Evolutionary conservation across 2,888 invertebrate genomes (phyloP), one percentile per base, ranked within the genome.

Genomic region (Andricus curvator): DNA sequence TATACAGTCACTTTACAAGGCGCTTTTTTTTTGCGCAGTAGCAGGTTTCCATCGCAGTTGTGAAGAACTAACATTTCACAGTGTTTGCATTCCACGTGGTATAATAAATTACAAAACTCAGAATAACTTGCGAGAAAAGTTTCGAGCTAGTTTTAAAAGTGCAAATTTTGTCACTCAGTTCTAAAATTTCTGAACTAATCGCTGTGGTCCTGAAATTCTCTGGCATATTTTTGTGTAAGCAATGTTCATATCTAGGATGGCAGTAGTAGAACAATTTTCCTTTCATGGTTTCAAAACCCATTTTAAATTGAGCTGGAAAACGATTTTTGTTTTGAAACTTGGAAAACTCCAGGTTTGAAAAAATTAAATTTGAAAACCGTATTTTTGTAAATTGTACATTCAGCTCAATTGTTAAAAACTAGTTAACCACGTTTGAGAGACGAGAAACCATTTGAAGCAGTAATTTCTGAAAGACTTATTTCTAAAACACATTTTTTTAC

Each of bases 1-100:
- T 91, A 91, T 91, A 92, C 92, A 92, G 89, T 92, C 90, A 92
- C 90, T 92, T 92, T 92, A 92, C 92, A 92, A 90, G 87, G 90
- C 90, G 90, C 88, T 89, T 82, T 80, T 82, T 80, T 80, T 77
- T 81, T 82, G 80, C 82, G 68, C 81, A 74, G 51, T 33, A 74
- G 74, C 74, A 74, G 74, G 74, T 60, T 51, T 74, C 66, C 48
- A 80, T 70, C 77, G 67, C 78, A 77, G 41, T 80, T 78, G 65
- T 44, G 60, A 80, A 65, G 68, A 84, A 80, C 76, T 66, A 83
- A 85, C 68, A 85, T 84, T 84, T 86, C 83, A 84, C 56, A 74
- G 74, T 74, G 74, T 74, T 74, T 74, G 74, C 74, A 84, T 85
- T 83, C 80, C 83, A 87, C 84, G 82, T 85, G 25, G 6, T 64